Base-by-base conservation (phyloP, 2,113 vertebrate genomes). In the Leptocoma aspasia region DNA sequence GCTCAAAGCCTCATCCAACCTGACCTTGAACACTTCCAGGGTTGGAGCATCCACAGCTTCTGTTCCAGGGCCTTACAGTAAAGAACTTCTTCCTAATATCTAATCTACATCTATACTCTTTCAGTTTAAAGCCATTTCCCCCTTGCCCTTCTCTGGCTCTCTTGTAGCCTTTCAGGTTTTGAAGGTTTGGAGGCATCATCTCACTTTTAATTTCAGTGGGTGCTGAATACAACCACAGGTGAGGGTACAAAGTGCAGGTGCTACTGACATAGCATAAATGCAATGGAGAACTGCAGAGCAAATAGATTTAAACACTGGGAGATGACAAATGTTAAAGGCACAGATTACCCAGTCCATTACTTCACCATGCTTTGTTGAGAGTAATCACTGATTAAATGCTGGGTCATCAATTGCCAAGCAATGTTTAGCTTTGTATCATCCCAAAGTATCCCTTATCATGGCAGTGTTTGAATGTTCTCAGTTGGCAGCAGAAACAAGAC, bases 401-500 rank as follows among this genome's bases (percentile, higher is more conserved):
- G 65, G 53, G 27, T 81, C 80, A 90, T 86, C 73, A 76, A 86
- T 44, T 69, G 54, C 64, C 44, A 66, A 89, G 70, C 28, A 52
- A 50, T 77, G 61, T 85, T 96, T 82, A 65, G 57, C 47, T 89
- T 85, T 66, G 61, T 73, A 95, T 94, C 94, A 82, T 91, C 86
- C 45, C 54, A 15, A 84, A 83, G 54, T 50, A 65, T 85, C 54
- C 88, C 77, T 89, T 93, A 73, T 73, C 92, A 54, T 30, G 73
- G 85, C 77, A 90, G 79, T 45, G 57, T 71, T 71, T 57, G 76
- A 80, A 73, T 11, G 28, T 35, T 89, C 86, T 89, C 80, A 21
- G 61, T 61, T 95, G 77, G 89, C 96, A 96, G 81, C 76, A 97
- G 82, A 95, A 94, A 73, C 54, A 94, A 93, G 94, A 94, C 93